Base-by-base conservation (phyloP, 2,113 vertebrate species). In the Sorex fumeus region DNA sequence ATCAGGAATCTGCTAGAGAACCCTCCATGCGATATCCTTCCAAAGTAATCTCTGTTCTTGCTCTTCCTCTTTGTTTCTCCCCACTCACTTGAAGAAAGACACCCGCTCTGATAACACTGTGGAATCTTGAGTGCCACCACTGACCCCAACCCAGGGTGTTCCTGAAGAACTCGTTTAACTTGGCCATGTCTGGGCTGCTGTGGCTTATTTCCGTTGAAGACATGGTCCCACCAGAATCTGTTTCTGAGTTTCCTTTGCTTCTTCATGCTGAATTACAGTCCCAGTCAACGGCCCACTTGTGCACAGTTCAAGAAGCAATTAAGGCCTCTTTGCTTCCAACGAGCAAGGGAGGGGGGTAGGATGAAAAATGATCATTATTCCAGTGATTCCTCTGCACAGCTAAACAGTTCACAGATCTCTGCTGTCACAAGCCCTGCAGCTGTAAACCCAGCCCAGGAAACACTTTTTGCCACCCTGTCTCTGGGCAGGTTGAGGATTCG, bases 241-340 rank as follows among this genome's bases (percentile, higher is more conserved):
- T 72, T 77, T 75, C 36, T n/a, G 85, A 93, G 32, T 95, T 97
- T 90, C 75, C 75, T 84, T 96, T 80, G 91, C 87, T 93, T 84
- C 93, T 91, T 74, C 3, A 2, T 32, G 92, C 93, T 96, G 93
- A 92, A 86, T 94, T 94, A 93, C 79, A 90, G 87, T 74, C 71
- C 62, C 92, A 95, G 91, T 93, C 92, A 94, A 93, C 11, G 32
- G 88, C 92, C 94, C 95, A 95, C 96, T 95, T 95, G 93, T 95
- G 96, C 95, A 86, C 62, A 94, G 94, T 96, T 97, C 93, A 89
- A 95, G 95, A 95, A 95, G 94, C 96, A 96, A 94, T 96, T 96
- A 97, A 93, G 86, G 87, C 76, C 86, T 93, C 88, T 94, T 95
- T 93, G 69, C 90, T 91, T 90, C 34, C 79, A 95, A 93, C 79